These are phyloP conservation scores for Rhodeus uyekii DNA, from an alignment of 2,797 vertebrate species.

Conservation along the genomic window DNA sequence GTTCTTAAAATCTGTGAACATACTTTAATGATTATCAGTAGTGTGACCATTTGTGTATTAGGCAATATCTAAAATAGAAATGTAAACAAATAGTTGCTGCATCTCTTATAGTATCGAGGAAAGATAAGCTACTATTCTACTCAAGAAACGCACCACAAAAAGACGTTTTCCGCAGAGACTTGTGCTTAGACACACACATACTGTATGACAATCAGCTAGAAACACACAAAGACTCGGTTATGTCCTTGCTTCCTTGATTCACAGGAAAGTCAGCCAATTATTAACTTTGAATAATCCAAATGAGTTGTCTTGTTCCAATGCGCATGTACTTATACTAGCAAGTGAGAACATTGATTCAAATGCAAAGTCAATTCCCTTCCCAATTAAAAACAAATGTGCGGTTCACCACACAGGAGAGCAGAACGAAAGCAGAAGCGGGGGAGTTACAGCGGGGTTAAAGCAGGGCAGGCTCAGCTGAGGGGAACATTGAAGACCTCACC, in stretches of 20 bases:
- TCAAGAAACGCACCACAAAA: background rate
- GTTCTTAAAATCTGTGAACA: background rate
- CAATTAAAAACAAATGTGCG: constrained; percentile 63
- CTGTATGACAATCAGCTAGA: constrained; percentile 2
- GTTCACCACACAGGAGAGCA: constrained; percentile 55
- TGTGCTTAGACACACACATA: background rate
- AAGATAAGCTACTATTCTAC: background rate
- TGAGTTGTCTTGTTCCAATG: constrained; percentile 58
- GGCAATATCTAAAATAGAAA: background rate
- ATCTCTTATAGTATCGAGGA: background rate
- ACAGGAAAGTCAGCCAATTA: constrained; percentile 52
- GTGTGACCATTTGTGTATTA: background rate
- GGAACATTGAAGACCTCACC: constrained; percentile 48
- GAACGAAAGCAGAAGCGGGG: constrained; percentile 43
- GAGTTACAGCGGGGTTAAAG: constrained; percentile 52
- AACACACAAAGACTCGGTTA: constrained; percentile 23
- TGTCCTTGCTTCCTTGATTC: constrained; percentile 48
- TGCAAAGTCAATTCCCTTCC: constrained; percentile 60
- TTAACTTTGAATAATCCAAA: constrained; percentile 62
- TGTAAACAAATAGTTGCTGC: background rate
- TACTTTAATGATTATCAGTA: background rate
- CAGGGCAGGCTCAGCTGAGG: constrained; percentile 39
- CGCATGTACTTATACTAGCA: constrained; percentile 56
- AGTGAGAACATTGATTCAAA: constrained; percentile 57
- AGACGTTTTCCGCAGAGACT: background rate